Percentiles rank a stretch among this genome's conserved stretches.
These are phyloP conservation scores for Marasmarcha lunaedactyla DNA, from an alignment of 2,888 invertebrate genomes.

Conservation along the genomic window DNA sequence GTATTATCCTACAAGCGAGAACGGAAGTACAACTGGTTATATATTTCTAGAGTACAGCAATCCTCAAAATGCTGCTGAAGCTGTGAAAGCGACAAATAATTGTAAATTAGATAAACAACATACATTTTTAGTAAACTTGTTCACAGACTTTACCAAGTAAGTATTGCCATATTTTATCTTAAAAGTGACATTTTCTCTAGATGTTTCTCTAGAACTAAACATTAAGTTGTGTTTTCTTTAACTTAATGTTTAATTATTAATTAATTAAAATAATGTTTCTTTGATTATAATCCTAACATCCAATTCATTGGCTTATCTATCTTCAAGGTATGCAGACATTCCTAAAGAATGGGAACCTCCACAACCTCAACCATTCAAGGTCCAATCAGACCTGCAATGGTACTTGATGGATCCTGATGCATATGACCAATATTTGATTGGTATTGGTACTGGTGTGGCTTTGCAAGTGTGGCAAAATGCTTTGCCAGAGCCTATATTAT, in stretches of 20 bases:
- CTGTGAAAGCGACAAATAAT: conserved; percentile 89
- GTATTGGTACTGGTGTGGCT: conserved; percentile 83
- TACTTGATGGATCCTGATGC: conserved; percentile 95
- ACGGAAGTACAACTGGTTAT: conserved; percentile 90
- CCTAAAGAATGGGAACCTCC: conserved; percentile 95
- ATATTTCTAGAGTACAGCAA: conserved; percentile 93
- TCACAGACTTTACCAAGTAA: conserved; percentile 95
- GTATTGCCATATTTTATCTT: too few species aligned
- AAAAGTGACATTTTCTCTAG: too few species aligned
- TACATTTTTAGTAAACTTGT: conserved; percentile 92
- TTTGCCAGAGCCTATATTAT: conserved; percentile 83
- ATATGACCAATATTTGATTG: conserved; percentile 94
- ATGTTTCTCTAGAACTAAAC: too few species aligned
- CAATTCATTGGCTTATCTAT: conserved; percentile 1
- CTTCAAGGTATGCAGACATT: conserved; percentile 81
- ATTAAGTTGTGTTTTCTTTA: too few species aligned
- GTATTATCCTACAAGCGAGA: conserved; percentile 86
- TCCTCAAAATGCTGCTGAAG: conserved; percentile 86
- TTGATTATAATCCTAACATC: too few species aligned
- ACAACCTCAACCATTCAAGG: conserved; percentile 87
- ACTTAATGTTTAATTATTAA: background rate
- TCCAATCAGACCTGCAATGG: conserved; percentile 92
- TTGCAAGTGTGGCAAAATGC: conserved; percentile 92
- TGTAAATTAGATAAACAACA: conserved; percentile 97
- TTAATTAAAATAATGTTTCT: too few species aligned